Percentiles rank a stretch among this genome's conserved stretches.
phyloP scores from a whole-genome alignment of 2,888 invertebrate species.

The Clusia tigrina region DNA sequence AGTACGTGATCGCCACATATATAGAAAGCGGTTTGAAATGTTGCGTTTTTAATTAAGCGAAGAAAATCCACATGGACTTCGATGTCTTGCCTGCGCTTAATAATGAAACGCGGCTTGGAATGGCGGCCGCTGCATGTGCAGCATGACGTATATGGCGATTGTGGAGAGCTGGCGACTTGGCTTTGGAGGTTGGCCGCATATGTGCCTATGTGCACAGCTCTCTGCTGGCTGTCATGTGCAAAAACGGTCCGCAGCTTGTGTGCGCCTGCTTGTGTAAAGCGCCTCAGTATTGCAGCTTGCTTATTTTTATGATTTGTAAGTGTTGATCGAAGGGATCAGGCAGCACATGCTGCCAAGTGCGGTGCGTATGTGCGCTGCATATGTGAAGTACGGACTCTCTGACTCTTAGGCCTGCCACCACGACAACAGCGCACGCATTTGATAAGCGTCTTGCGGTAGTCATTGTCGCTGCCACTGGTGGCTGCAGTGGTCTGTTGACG shows the following conservation, averaged over 20 bases:
- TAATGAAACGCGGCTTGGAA: too few relatives aligned
- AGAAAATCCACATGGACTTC: not conserved
- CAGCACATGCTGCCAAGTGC: not conserved
- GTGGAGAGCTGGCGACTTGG: not conserved
- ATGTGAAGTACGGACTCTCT: not conserved
- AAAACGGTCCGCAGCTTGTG: not conserved
- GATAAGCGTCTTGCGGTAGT: too few relatives aligned
- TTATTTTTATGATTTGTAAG: not conserved
- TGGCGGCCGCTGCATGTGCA: not conserved
- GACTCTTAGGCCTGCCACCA: not conserved
- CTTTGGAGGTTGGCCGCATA: not conserved
- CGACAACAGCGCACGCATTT: not conserved
- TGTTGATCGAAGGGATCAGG: not conserved
- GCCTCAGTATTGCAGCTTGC: not conserved
- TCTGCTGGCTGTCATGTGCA: not conserved
- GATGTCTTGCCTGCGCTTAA: not conserved
- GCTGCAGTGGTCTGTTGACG: not conserved
- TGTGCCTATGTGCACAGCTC: not conserved
- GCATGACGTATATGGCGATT: not conserved
- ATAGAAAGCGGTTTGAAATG: constrained; percentile 11
- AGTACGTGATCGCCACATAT: not conserved
- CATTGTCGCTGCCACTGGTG: not conserved
- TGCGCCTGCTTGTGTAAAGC: not conserved
- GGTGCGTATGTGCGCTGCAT: not conserved
- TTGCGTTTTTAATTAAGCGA: constrained; percentile 1